Evolutionary conservation across 2,797 vertebrate species (phyloP).

Genomic region (Salmo trutta): DNA sequence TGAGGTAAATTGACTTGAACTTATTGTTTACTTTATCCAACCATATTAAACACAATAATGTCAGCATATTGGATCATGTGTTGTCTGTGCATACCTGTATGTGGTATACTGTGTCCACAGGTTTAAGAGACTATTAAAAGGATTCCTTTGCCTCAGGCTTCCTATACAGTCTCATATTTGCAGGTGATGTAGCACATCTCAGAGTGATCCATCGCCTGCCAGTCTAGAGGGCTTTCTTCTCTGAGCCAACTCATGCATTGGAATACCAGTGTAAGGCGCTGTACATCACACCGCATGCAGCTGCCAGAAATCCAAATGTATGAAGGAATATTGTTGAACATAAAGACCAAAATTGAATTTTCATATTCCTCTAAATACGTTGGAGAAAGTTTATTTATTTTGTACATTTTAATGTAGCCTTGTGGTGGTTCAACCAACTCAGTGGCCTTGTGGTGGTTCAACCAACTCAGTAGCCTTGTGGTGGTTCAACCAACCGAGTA

Average conservation of each 20-base stretch:
- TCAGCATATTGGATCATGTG: conserved; percentile 1
- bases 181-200: not conserved
- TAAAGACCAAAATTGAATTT: not conserved
- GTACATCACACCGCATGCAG: not conserved
- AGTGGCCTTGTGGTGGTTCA: too few species aligned
- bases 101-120: not conserved
- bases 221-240: not conserved
- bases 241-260: not conserved
- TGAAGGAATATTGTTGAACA: not conserved
- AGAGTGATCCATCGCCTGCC: not conserved
- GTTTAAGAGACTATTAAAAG: not conserved
- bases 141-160: not conserved
- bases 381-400: not conserved
- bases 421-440: too few species aligned
- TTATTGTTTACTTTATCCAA: not conserved
- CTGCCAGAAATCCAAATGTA: not conserved
- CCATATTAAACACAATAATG: not conserved
- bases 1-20: too few species aligned
- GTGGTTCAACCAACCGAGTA: too few species aligned
- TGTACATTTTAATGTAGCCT: not conserved
- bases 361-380: not conserved
- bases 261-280: not conserved
- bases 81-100: not conserved
- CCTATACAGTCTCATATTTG: not conserved
- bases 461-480: too few species aligned